phyloP scores from a whole-genome alignment of 1,140 invertebrate genomes.

The Aphidius ervi region DNA sequence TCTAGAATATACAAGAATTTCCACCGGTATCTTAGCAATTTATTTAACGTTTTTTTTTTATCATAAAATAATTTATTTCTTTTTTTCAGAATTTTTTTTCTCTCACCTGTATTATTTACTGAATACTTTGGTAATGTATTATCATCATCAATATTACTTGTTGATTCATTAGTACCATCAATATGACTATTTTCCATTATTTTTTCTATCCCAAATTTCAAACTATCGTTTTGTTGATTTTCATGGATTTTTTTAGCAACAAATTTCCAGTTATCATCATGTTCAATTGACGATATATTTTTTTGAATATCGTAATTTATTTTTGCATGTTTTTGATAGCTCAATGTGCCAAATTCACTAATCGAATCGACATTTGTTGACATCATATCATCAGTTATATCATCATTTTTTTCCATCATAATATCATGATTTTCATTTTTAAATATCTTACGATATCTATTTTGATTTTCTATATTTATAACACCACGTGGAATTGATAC shows the following conservation, averaged over 20 bases:
- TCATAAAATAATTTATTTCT: neutral
- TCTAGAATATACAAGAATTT: constrained; percentile 1
- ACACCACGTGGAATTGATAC: constrained; percentile 34
- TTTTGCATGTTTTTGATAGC: no score
- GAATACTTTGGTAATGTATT: constrained; percentile 11
- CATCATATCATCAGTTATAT: constrained; percentile 26
- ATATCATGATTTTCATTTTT: constrained; percentile 32
- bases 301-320: no score
- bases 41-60: neutral
- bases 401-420: constrained; percentile 41
- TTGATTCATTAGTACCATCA: neutral
- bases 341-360: constrained; percentile 8
- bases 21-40: constrained; percentile 3
- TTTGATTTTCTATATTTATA: constrained; percentile 34
- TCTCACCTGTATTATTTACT: no score
- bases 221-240: neutral
- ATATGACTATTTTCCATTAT: neutral
- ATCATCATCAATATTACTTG: neutral
- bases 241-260: neutral
- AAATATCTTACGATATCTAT: constrained; percentile 33
- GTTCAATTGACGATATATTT: neutral
- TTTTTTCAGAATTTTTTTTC: neutral
- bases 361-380: constrained; percentile 19
- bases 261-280: constrained; percentile 9
- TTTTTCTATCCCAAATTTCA: neutral